Evolutionary conservation across 2,888 invertebrate genomes (phyloP).

Genomic region (Ischnura elegans): DNA sequence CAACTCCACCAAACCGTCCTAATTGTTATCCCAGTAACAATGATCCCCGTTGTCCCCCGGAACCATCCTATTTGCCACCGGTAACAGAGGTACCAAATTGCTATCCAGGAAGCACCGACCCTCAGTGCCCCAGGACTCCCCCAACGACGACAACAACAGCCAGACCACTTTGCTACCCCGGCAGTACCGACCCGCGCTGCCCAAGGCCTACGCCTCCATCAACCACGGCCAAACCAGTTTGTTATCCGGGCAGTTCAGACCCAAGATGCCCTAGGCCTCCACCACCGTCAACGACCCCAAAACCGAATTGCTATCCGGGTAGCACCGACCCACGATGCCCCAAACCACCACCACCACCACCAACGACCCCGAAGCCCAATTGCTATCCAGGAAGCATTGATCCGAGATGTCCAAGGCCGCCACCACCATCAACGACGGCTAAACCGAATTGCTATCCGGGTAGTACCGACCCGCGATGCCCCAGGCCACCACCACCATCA

Average conservation of each 20-base stretch:
- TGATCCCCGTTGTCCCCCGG: constrained; percentile 75
- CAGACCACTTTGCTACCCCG: neutral
- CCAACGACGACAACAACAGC: neutral
- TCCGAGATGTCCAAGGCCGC: neutral
- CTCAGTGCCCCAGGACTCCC: constrained; percentile 74
- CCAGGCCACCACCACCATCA: constrained; percentile 73
- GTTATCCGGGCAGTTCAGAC: constrained; percentile 75
- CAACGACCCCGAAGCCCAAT: constrained; percentile 71
- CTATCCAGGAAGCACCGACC: constrained; percentile 74
- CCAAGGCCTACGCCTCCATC: neutral
- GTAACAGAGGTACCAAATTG: constrained; percentile 71
- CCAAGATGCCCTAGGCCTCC: constrained; percentile 75
- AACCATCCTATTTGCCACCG: constrained; percentile 71
- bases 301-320: constrained; percentile 74
- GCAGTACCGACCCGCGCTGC: neutral
- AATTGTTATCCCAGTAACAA: constrained; percentile 74
- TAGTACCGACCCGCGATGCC: constrained; percentile 74
- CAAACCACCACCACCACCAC: constrained; percentile 69
- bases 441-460: constrained; percentile 74
- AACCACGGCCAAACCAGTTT: constrained; percentile 74
- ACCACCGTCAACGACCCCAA: constrained; percentile 71
- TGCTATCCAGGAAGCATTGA: constrained; percentile 67
- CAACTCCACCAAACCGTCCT: constrained; percentile 70
- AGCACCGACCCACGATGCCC: neutral
- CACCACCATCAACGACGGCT: neutral